Evolutionary conservation across 1,140 invertebrate species (phyloP), one percentile per base, ranked within the genome.

Genomic region (Stenopsyche tienmushanensis): DNA sequence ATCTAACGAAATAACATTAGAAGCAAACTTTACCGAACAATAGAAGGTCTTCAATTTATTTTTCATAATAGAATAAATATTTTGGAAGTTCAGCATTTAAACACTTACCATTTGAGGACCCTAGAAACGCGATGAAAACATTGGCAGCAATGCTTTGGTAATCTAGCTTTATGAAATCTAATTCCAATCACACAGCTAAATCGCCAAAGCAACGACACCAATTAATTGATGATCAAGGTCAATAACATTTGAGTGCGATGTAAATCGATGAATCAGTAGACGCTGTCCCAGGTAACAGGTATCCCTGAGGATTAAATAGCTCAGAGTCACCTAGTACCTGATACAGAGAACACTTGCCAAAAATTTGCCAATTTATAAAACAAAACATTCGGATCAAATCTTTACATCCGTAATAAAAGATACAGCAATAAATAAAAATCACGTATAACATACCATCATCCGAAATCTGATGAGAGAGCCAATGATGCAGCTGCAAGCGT

Each of bases 151-250:
- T 88, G 84, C 92, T 93, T 94, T 92, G 92, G 92, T 93, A 93
- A 92, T 91, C 87, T 91, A 92, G 91, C 90, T 91, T 90, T 92
- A 92, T 92, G 90, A 91, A 84, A 79, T 83, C 73, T 73, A 76
- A 73, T 73, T 77, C 78, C 81, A 83, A 85, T 93, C 92, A 94
- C 91, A 91, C 90, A 93, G 92, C 92, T 93, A 93, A 89, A 93
- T 90, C 90, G 91, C 92, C 92, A 94, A 94, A 94, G 92, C 84
- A 82, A 83, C 78, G 77, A 80, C 75, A 75, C 73, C 74, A 77
- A 64, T 17, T 23, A 44, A 5, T 20, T 15, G 25, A 20, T 13
- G 20, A 13, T 39, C 10, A 29, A 15, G 7, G 47, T 15, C 9
- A 47, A 41, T 15, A 49, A 2, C 24, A 58, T 29, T 26, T 21